Evolutionary conservation across 2,888 invertebrate genomes (phyloP).

Genomic region (Hirtodrosophila histrioides): DNA sequence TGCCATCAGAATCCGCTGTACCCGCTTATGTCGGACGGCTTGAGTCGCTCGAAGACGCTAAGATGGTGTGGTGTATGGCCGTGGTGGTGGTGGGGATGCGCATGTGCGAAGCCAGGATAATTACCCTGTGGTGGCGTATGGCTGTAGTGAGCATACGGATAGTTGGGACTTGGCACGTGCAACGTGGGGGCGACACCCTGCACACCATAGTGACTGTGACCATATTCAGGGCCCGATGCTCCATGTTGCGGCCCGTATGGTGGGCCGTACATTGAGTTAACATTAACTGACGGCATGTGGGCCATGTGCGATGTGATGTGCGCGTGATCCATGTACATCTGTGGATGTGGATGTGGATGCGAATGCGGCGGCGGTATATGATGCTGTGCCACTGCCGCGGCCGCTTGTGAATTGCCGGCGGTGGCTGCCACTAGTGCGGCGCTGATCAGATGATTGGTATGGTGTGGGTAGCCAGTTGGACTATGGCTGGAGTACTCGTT

Average conservation of each 20-base stretch:
- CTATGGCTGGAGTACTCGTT: constrained; percentile 55
- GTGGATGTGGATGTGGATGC: constrained; percentile 67
- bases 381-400: constrained; percentile 28
- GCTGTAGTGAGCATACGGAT: constrained; percentile 86
- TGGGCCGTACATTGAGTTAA: constrained; percentile 82
- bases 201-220: constrained; percentile 41
- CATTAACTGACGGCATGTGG: constrained; percentile 85
- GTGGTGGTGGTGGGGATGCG: constrained; percentile 67
- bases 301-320: constrained; percentile 70
- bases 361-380: constrained; percentile 38
- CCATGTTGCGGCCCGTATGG: constrained; percentile 76
- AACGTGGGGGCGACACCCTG: constrained; percentile 84
- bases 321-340: constrained; percentile 85
- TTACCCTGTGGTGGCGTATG: constrained; percentile 65
- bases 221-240: constrained; percentile 56
- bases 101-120: constrained; percentile 58
- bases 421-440: constrained; percentile 72
- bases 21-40: constrained; percentile 85
- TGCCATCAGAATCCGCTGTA: constrained; percentile 85
- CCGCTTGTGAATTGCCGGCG: constrained; percentile 75
- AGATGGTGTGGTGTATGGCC: constrained; percentile 82
- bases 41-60: constrained; percentile 85
- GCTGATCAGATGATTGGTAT: constrained; percentile 84
- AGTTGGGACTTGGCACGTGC: constrained; percentile 89
- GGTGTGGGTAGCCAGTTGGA: constrained; percentile 73